Conservation (phyloP, 2,797 vertebrate genomes). For the Acestrorhynchus altus region DNA sequence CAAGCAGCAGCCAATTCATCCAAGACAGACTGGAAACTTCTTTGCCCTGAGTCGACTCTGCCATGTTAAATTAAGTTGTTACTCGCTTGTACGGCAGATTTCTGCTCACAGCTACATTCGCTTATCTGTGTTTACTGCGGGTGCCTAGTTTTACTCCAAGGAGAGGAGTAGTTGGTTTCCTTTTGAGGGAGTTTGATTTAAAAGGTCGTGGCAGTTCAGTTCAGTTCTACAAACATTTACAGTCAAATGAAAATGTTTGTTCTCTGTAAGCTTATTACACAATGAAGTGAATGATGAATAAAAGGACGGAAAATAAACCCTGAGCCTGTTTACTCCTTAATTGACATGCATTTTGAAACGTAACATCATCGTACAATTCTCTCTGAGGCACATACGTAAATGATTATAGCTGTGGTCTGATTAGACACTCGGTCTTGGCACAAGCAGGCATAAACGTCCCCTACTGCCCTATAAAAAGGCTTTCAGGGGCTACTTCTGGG, state of each 20-base stretch:
- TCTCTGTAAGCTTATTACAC: no score
- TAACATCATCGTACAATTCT: no score
- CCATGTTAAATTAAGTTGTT: conserved; percentile 63
- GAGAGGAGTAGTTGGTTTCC: neutral
- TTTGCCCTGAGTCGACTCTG: conserved; percentile 48
- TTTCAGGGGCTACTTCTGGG: no score
- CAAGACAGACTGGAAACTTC: conserved; percentile 56
- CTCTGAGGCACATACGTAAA: no score
- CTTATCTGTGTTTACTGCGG: conserved; percentile 23
- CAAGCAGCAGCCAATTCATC: conserved; percentile 59
- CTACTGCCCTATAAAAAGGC: no score
- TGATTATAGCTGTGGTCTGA: no score
- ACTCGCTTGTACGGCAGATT: conserved; percentile 49
- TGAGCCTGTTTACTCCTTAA: no score
- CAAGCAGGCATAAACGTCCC: no score
- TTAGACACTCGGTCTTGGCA: no score
- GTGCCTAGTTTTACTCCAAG: neutral
- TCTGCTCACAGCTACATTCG: conserved; percentile 46
- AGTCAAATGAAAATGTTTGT: neutral
- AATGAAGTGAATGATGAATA: no score
- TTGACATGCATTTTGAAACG: no score
- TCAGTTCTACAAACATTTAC: neutral
- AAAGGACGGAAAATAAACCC: no score
- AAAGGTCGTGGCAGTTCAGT: conserved; percentile 1
- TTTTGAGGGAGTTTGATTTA: neutral